Percentiles rank a stretch among this genome's conserved stretches.
phyloP scores from a whole-genome alignment of 2,113 vertebrate species.

The Esox niger region DNA sequence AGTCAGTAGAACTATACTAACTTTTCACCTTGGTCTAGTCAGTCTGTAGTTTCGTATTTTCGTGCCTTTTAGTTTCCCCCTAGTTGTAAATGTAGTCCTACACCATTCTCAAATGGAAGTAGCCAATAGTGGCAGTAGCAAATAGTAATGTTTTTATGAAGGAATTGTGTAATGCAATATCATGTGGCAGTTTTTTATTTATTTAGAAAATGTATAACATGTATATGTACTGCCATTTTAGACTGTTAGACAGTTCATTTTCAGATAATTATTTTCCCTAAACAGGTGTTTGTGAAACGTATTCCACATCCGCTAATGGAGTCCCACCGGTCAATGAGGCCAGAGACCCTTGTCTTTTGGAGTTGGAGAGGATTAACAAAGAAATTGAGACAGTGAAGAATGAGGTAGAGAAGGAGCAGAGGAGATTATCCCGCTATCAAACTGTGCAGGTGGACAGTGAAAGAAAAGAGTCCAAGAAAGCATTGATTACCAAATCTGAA shows the following conservation, averaged over 20 bases:
- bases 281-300: neutral
- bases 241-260: neutral
- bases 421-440: conserved; percentile 61
- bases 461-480: neutral
- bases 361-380: conserved; percentile 69
- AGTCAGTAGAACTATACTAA: neutral
- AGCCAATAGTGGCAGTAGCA: neutral
- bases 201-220: no score
- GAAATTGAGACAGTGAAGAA: conserved; percentile 68
- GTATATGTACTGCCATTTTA: neutral
- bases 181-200: neutral
- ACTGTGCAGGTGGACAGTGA: conserved; percentile 34
- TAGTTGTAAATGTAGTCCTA: neutral
- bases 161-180: neutral
- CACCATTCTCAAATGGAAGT: neutral
- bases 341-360: conserved; percentile 51
- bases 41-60: neutral
- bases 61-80: neutral
- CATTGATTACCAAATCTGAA: conserved; percentile 6
- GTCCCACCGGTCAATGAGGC: conserved; percentile 21
- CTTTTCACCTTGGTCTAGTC: neutral
- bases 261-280: neutral
- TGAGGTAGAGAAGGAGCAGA: conserved; percentile 71
- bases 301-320: neutral
- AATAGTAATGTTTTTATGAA: no score